These are phyloP conservation scores for Agonopterix alstromeriana DNA, from an alignment of 2,888 invertebrate genomes.

Conservation along the genomic window DNA sequence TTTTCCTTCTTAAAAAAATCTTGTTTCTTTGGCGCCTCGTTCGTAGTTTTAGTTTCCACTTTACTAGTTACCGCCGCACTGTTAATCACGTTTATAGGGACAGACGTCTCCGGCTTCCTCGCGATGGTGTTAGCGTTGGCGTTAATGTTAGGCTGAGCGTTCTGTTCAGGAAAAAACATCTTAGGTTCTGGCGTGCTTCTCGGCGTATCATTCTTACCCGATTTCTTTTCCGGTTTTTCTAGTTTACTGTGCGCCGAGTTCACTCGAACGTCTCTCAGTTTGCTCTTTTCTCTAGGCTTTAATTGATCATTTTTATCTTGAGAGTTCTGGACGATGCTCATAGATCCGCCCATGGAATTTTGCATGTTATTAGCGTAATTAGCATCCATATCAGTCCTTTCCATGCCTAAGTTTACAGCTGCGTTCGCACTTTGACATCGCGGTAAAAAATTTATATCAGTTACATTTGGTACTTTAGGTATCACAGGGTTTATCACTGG, in stretches of 20 bases:
- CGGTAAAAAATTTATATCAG: slow-evolving; percentile 62
- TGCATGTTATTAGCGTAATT: slow-evolving; percentile 47
- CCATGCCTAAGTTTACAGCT: slow-evolving; percentile 55
- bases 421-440: slow-evolving; percentile 68
- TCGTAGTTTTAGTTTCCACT: slow-evolving; percentile 46
- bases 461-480: slow-evolving; percentile 61
- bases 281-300: slow-evolving; percentile 64
- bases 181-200: slow-evolving; percentile 63
- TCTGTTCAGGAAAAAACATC: slow-evolving; percentile 68
- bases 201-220: slow-evolving; percentile 51
- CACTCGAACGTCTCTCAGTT: slow-evolving; percentile 64
- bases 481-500: slow-evolving; percentile 67
- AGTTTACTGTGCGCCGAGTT: slow-evolving; percentile 68
- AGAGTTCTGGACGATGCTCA: slow-evolving; percentile 46
- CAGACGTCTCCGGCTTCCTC: slow-evolving; percentile 62
- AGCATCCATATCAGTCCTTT: slow-evolving; percentile 51
- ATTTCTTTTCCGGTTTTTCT: slow-evolving; percentile 63
- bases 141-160: slow-evolving; percentile 5
- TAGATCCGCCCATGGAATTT: slow-evolving; percentile 45
- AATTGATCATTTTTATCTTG: slow-evolving; percentile 53
- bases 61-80: slow-evolving; percentile 50
- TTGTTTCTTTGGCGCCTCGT: slow-evolving; percentile 65
- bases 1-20: slow-evolving; percentile 74
- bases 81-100: slow-evolving; percentile 68
- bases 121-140: slow-evolving; percentile 29